Conservation (phyloP, 2,888 invertebrate genomes). For the Habrosyne pyritoides region DNA sequence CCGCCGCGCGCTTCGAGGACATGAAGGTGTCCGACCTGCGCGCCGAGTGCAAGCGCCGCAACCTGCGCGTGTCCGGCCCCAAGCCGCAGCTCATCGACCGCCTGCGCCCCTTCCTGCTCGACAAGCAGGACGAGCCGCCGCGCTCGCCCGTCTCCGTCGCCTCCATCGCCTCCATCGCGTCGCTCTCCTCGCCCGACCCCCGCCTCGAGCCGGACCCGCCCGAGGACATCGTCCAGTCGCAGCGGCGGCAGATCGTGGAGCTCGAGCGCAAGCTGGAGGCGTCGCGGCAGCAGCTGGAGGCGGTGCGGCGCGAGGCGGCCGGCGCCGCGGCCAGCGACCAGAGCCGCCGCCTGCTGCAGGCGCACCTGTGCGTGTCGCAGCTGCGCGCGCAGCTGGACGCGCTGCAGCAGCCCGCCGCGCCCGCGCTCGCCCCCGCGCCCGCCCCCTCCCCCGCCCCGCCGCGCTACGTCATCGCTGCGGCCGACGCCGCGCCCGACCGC, state of each 20-base stretch:
- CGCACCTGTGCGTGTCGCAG: constrained; percentile 80
- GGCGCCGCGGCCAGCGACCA: constrained; percentile 77
- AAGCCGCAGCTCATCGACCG: constrained; percentile 97
- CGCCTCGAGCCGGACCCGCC: constrained; percentile 65
- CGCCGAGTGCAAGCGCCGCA: constrained; percentile 96
- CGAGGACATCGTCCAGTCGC: constrained; percentile 92
- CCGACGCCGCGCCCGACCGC: constrained; percentile 52
- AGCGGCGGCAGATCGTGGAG: constrained; percentile 92
- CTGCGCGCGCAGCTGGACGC: constrained; percentile 86
- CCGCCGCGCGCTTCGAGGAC: constrained; percentile 91
- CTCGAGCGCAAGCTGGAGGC: constrained; percentile 91
- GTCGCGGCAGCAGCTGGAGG: constrained; percentile 90
- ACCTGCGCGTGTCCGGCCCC: constrained; percentile 97
- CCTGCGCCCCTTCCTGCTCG: constrained; percentile 87
- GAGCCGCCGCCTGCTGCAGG: constrained; percentile 83
- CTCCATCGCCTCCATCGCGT: constrained; percentile 57
- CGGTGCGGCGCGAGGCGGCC: constrained; percentile 85
- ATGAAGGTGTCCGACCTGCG: constrained; percentile 98
- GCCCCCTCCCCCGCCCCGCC: constrained; percentile 74
- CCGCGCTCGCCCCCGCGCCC: constrained; percentile 55
- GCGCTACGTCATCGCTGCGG: constrained; percentile 42
- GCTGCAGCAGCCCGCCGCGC: constrained; percentile 74
- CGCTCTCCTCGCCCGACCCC: constrained; percentile 54
- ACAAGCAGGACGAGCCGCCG: constrained; percentile 77
- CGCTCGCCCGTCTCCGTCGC: constrained; percentile 69